Evolutionary conservation across 2,113 vertebrate genomes (phyloP), one percentile per base, ranked within the genome.

Genomic region (Pandion haliaetus): DNA sequence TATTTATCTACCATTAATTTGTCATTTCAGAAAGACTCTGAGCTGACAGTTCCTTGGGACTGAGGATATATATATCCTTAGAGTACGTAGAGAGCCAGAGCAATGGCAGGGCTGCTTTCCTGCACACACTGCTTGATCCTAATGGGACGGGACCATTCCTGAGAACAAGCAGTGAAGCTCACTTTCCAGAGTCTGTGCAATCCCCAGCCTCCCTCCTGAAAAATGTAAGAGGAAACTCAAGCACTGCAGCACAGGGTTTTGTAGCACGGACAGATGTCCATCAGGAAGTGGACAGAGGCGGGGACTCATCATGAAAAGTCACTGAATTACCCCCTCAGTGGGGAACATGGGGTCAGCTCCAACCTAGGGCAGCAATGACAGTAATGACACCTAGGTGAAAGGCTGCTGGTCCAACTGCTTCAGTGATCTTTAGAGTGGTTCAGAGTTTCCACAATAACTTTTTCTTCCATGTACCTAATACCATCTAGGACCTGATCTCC

Each of bases 21-120:
- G 38, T 93, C 91, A 86, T 90, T 97, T 88, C 45, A 57, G 62
- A 82, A 93, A 94, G 83, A 82, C 62, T 85, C 40, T 80, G 73
- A 94, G 38, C 45, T 93, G 91, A 90, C 84, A 90, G 70, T 42
- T 93, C 89, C 86, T 90, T 23, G n/a, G 45, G 38, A 91, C 74
- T 62, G 73, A 91, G 42, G 40, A 82, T 84, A 24, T 66, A 82
- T 91, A 65, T 92, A 79, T 83, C 84, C 73, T 91, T 38, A 83
- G 81, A 95, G 74, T 45, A 74, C 0, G 1, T 12, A 92, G 45
- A 47, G 73, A 91, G 45, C 23, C 63, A 88, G 50, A 90, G 42
- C 45, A 85, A 77, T 40, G 50, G 88, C 67, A 93, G 24, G 63
- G 42, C 50, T 47, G 24, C 71, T 74, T 83, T 70, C n/a, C 73